Base-by-base conservation (phyloP, 2,888 invertebrate genomes). In the Mythimna albipuncta region DNA sequence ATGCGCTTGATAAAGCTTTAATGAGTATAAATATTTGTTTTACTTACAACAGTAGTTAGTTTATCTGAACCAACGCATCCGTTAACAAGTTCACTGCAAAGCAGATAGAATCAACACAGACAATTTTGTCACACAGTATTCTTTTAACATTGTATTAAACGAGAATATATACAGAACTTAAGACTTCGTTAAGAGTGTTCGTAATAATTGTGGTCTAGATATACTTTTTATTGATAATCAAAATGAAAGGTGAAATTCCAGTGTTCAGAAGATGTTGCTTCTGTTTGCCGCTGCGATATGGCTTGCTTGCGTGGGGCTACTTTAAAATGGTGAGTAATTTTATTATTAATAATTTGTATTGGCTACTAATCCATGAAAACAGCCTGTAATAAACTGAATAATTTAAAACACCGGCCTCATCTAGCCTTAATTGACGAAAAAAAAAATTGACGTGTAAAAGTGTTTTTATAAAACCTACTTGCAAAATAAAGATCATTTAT, bases 211-310 rank as follows among this genome's bases (percentile, higher is more conserved):
- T 47, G 47, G 16, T 54, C 13, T 54, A 44, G n/a, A 38, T 47
- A 38, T 38, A 58, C 2, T 16, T 11, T 3, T 0, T 38, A 26
- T 10, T 6, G 10, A 21, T 41, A 11, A 21, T 44, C 35, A 77
- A 52, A 58, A 75, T 75, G 77, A 63, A 69, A 57, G 50, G 70
- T 11, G 54, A 80, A 52, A 26, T 81, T 64, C 93, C 93, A 1
- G 89, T 89, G 62, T 92, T 87, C 57, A 86, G 72, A 35, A 85
- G 91, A 65, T 93, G 93, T 64, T 92, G 90, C 57, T 85, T 85
- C 32, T 93, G 91, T 64, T 13, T 93, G 0, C 93, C 93, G 5
- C 67, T 93, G 21, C 85, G 93, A 11, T 83, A 87, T 65, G 93
- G 94, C 4, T 89, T 93, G 50, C 77, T 93, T 10, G 76, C 88